Evolutionary conservation across 2,888 invertebrate genomes (phyloP).

Genomic region (Alloscopus bannaensis): DNA sequence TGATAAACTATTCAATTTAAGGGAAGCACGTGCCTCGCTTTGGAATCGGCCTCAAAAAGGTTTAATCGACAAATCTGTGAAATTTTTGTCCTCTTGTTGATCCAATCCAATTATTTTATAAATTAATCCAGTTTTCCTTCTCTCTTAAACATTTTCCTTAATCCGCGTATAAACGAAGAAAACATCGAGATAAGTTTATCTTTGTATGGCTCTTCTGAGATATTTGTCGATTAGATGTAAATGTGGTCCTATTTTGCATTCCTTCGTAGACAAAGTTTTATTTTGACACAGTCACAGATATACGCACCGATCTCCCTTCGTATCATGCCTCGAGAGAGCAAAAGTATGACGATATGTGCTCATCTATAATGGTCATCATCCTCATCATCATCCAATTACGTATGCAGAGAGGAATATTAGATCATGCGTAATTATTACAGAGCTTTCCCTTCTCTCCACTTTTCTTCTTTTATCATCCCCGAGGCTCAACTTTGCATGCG

Average conservation of each 20-base stretch:
- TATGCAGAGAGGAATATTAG: constrained; percentile 25
- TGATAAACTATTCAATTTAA: too few relatives aligned
- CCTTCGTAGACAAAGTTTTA: too few relatives aligned
- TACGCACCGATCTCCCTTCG: too few relatives aligned
- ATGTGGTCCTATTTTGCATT: constrained; percentile 27
- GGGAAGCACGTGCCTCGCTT: constrained; percentile 46
- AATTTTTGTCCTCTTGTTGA: not conserved
- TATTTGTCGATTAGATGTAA: not conserved
- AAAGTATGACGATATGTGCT: too few relatives aligned
- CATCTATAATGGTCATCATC: too few relatives aligned
- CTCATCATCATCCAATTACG: constrained; percentile 41
- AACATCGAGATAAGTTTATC: too few relatives aligned
- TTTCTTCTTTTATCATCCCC: constrained; percentile 38
- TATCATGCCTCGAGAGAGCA: too few relatives aligned
- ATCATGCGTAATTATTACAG: constrained; percentile 35
- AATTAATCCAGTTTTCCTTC: constrained; percentile 1
- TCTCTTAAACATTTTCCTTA: too few relatives aligned
- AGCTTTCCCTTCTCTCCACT: constrained; percentile 14
- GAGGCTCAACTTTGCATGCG: constrained; percentile 38
- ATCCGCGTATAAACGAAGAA: too few relatives aligned
- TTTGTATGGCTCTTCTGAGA: too few relatives aligned
- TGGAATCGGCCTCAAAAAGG: constrained; percentile 26
- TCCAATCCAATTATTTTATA: not conserved
- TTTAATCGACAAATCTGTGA: not conserved
- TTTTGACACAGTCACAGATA: too few relatives aligned